Conservation (phyloP, 2,797 vertebrate genomes). For the Phaenicophaeus curvirostris region DNA sequence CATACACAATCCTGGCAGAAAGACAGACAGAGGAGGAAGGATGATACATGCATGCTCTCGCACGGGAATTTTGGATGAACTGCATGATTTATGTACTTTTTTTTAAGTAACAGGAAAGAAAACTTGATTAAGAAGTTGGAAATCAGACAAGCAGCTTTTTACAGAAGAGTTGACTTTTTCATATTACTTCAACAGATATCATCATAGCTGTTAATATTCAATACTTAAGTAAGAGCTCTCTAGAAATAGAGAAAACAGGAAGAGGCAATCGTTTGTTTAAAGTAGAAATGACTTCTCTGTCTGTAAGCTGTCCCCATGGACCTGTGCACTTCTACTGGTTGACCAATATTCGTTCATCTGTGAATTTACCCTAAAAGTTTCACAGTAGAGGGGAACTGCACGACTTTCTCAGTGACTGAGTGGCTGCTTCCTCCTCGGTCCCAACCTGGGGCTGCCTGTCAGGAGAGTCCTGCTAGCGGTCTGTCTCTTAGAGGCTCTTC, state of each 20-base stretch:
- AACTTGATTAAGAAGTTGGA: constrained; percentile 27
- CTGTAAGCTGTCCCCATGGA: neutral
- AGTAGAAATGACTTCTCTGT: neutral
- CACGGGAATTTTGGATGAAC: neutral
- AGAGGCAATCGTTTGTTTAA: neutral
- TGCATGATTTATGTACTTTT: neutral
- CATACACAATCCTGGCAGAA: neutral
- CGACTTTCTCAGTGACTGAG: neutral
- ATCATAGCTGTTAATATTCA: constrained; percentile 41
- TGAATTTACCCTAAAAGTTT: neutral
- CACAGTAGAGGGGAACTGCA: neutral
- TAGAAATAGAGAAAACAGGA: constrained; percentile 4
- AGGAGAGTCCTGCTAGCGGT: neutral
- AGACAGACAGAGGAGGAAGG: neutral
- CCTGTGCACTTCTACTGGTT: neutral
- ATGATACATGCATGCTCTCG: neutral
- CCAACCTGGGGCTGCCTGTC: neutral
- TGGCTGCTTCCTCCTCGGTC: neutral
- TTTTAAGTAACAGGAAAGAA: constrained; percentile 28
- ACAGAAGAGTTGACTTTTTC: constrained; percentile 1
- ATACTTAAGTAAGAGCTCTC: constrained; percentile 7
- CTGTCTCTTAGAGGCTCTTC: neutral
- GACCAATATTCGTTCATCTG: neutral
- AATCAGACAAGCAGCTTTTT: constrained; percentile 33
- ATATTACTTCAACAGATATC: constrained; percentile 26